Conservation (phyloP, 1,140 invertebrate genomes). For the Amphibalanus amphitrite region DNA sequence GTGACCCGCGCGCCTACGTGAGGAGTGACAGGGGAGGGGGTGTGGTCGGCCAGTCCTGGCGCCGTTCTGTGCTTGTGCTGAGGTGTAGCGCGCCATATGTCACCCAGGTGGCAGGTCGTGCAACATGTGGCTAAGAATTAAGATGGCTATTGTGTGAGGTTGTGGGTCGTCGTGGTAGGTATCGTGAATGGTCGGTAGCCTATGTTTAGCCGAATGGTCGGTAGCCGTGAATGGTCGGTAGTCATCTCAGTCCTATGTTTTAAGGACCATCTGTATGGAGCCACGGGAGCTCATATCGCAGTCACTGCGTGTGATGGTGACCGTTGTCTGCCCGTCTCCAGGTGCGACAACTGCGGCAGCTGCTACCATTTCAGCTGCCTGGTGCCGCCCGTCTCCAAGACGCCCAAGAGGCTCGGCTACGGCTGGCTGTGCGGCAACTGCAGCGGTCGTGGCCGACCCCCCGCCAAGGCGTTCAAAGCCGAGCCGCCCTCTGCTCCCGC, state of each 20-base stretch:
- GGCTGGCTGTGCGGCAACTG: conserved; percentile 90
- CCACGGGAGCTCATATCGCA: conserved; percentile 40
- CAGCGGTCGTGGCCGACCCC: too few relatives aligned
- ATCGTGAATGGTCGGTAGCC: background rate
- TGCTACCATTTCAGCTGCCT: conserved; percentile 79
- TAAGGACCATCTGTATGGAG: conserved; percentile 41
- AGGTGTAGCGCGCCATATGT: too few relatives aligned
- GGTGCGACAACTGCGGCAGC: conserved; percentile 77
- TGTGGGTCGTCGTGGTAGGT: background rate
- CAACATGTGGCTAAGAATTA: conserved; percentile 50
- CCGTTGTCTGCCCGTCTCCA: conserved; percentile 26
- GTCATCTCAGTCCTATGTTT: conserved; percentile 6
- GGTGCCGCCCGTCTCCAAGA: conserved; percentile 78
- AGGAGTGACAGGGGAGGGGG: too few relatives aligned
- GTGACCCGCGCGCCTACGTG: too few relatives aligned
- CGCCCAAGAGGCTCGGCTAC: conserved; percentile 76
- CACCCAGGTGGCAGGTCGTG: too few relatives aligned
- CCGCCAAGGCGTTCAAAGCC: too few relatives aligned
- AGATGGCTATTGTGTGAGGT: conserved; percentile 25
- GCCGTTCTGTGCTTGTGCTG: too few relatives aligned
- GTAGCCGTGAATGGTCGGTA: background rate
- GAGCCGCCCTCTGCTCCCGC: too few relatives aligned
- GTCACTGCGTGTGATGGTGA: conserved; percentile 47
- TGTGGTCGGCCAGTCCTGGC: too few relatives aligned
- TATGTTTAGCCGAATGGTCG: too few relatives aligned